Evolutionary conservation across 64 coral and sea anemone genomes (phyloP).

Genomic region (Cladopsammia gracilis): DNA sequence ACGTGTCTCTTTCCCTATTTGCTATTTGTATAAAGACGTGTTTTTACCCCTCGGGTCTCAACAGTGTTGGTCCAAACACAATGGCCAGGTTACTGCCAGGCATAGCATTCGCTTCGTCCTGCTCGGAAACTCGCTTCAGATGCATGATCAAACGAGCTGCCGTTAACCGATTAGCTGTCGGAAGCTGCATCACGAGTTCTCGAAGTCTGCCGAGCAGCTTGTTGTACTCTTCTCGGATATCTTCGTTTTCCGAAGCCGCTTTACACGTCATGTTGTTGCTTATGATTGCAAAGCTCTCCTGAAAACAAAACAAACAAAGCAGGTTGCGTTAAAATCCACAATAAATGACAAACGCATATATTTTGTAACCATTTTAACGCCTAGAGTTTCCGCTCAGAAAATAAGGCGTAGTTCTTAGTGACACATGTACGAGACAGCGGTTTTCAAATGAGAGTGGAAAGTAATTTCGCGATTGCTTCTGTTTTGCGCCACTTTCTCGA

Average conservation of each 20-base stretch:
- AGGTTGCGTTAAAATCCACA: neutral
- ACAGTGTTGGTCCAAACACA: constrained; percentile 95
- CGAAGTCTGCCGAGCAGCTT: constrained; percentile 78
- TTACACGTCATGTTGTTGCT: constrained; percentile 55
- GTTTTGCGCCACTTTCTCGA: too few relatives aligned
- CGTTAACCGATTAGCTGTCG: constrained; percentile 87
- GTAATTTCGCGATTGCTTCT: too few relatives aligned
- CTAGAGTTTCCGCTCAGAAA: too few relatives aligned
- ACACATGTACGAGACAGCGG: too few relatives aligned
- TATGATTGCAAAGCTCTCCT: constrained; percentile 79
- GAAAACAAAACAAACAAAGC: neutral
- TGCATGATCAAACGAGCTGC: constrained; percentile 85
- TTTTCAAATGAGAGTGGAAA: too few relatives aligned
- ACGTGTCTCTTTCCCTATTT: too few relatives aligned
- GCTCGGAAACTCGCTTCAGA: constrained; percentile 73
- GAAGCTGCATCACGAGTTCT: constrained; percentile 79
- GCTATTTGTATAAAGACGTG: too few relatives aligned
- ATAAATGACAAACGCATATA: neutral
- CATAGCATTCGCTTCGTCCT: constrained; percentile 87
- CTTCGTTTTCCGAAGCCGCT: constrained; percentile 56
- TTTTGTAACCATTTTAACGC: too few relatives aligned
- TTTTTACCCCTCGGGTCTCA: constrained; percentile 74
- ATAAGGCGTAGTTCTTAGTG: too few relatives aligned
- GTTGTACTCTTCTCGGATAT: constrained; percentile 36
- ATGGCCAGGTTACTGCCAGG: constrained; percentile 88